Evolutionary conservation across 1,140 invertebrate genomes (phyloP).

Genomic region (Artemia franciscana): DNA sequence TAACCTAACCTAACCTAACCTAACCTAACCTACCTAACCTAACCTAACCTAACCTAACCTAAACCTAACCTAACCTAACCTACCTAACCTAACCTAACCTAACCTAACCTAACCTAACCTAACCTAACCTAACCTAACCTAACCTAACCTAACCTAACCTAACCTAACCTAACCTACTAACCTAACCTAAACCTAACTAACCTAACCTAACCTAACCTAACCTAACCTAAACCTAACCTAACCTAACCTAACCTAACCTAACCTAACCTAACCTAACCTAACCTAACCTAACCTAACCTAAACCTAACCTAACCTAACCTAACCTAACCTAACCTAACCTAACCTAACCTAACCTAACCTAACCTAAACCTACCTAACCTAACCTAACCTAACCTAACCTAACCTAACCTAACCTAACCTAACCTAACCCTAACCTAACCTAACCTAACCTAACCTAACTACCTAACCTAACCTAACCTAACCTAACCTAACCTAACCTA

Average conservation of each 20-base stretch:
- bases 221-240: constrained; percentile 11
- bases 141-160: no score
- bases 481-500: constrained; percentile 12
- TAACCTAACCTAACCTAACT: constrained; percentile 12
- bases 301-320: constrained; percentile 12
- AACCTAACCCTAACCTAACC: constrained; percentile 11
- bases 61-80: no score
- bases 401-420: constrained; percentile 1
- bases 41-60: no score
- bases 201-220: no score
- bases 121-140: no score
- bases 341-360: constrained; percentile 12
- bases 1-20: no score
- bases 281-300: constrained; percentile 9
- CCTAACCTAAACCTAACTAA: constrained; percentile 7
- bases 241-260: constrained; percentile 10
- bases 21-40: no score
- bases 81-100: no score
- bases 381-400: constrained; percentile 11
- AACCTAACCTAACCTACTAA: constrained; percentile 11
- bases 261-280: constrained; percentile 8
- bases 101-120: no score
- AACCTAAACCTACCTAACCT: constrained; percentile 12
- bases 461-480: constrained; percentile 1
- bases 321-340: constrained; percentile 13